A percentile compares a stretch with the other conserved stretches of the same genome.
These are phyloP conservation scores for Eriocheir sinensis DNA, from an alignment of 1,140 invertebrate genomes.

Conservation along the genomic window DNA sequence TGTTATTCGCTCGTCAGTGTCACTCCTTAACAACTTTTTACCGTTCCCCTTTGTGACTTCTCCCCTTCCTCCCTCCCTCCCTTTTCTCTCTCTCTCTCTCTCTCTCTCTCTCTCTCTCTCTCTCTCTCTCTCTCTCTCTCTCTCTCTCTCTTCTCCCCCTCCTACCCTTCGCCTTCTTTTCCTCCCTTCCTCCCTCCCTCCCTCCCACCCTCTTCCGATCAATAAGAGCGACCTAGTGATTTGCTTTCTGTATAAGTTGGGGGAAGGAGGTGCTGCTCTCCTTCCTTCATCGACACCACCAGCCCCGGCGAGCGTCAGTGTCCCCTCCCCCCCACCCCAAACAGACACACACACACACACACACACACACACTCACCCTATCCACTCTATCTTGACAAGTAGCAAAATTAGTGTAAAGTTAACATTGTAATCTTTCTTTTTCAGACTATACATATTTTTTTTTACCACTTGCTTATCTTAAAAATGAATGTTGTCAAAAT, in stretches of 20 bases:
- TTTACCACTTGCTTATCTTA: no score
- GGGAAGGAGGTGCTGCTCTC: not conserved
- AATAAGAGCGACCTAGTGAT: slow-evolving; percentile 24
- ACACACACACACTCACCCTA: not conserved
- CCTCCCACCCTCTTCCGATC: not conserved
- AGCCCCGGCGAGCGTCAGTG: no score
- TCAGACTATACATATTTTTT: not conserved
- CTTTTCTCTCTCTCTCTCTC: not conserved
- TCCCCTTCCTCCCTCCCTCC: not conserved
- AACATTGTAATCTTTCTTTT: no score
- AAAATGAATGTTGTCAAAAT: no score
- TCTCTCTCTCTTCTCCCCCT: not conserved
- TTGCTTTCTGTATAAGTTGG: slow-evolving; percentile 24
- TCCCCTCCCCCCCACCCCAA: not conserved
- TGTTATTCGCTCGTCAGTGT: not conserved
- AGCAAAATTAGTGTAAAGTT: no score
- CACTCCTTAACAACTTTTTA: no score
- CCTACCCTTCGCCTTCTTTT: not conserved
- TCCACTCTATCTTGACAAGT: not conserved
- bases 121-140: not conserved
- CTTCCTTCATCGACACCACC: no score
- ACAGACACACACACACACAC: not conserved
- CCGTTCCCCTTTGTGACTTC: not conserved
- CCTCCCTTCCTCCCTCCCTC: not conserved
- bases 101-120: not conserved